These are phyloP conservation scores for Porphyrio hochstetteri DNA, from an alignment of 2,113 vertebrate genomes.

Conservation along the genomic window DNA sequence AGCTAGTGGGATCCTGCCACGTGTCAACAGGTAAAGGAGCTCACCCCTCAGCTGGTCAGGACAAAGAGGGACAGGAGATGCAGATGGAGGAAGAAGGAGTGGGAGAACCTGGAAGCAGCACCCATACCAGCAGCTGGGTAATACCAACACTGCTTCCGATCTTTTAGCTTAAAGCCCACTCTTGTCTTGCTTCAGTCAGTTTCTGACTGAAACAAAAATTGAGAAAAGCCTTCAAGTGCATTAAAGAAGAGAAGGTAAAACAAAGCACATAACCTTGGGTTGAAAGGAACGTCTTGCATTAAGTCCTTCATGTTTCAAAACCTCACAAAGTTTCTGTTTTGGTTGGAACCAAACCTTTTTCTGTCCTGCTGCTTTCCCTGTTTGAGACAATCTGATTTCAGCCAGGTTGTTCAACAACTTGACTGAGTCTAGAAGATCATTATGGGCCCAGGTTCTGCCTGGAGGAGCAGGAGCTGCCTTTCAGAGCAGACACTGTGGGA, in stretches of 20 bases:
- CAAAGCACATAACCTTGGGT: background rate
- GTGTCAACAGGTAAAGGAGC: rapidly evolving
- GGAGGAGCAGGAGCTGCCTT: background rate
- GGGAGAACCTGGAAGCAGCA: background rate
- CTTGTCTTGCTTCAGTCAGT: background rate
- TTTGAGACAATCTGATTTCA: background rate
- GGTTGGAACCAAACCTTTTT: background rate
- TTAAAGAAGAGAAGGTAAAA: background rate
- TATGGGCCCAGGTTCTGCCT: background rate
- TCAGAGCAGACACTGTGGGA: background rate
- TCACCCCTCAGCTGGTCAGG: background rate
- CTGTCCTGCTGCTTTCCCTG: background rate
- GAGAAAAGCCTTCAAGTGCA: background rate
- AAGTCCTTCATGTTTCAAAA: background rate
- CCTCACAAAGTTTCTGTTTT: background rate
- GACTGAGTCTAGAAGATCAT: background rate
- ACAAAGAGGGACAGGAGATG: background rate
- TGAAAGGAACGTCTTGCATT: background rate
- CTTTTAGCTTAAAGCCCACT: background rate
- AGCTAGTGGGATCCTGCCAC: background rate
- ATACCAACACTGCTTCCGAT: background rate
- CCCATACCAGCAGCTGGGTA: too few relatives aligned
- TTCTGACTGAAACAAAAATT: background rate
- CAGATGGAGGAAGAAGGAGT: background rate
- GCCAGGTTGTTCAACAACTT: background rate